Base-by-base conservation (phyloP, 2,113 vertebrate species). In the Jaculus jaculus region DNA sequence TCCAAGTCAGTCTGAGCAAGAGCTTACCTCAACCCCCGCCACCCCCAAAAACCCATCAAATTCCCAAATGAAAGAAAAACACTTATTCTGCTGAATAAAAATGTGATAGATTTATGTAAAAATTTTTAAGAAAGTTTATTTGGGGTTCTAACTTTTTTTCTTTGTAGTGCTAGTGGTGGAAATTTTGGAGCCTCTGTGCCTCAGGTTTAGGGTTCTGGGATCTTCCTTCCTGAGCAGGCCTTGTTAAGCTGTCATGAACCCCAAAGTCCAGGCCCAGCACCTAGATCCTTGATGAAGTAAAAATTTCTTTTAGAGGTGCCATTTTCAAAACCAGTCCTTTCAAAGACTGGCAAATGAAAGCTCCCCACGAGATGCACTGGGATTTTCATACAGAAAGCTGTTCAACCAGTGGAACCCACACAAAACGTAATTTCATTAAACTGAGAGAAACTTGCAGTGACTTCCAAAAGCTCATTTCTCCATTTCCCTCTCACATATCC, bases 291-390 rank as follows among this genome's bases (percentile, higher is more conserved):
- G 9, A 26, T 3, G 89, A 42, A 60, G 15, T 84, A 83, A 80
- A 16, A 89, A 92, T 1, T 90, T 91, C 84, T 97, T 87, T 58
- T 39, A 74, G 84, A 78, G 96, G 81, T 34, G 74, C 81, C n/a
- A 32, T 69, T 24, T 21, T 90, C 47, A 82, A 85, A 75, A 77
- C 68, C 54, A 58, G 60, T 65, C 0, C 0, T 89, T 89, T 65
- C 91, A 42, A 7, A 32, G 39, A 11, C 66, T 84, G 34, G 20
- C 47, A 65, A 32, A 63, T 20, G 8, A 34, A 61, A 74, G 58
- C 37, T 81, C 75, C 87, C 95, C 68, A 8, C 80, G 82, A 87
- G 91, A 79, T 0, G 51, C 47, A 11, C 12, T 28, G 87, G 63
- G 47, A 13, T 51, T 68, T 87, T 80, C 61, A 73, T 65, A 34